A percentile compares a stretch with the other conserved stretches of the same genome.
These are phyloP conservation scores for Ditula angustiorana DNA, from an alignment of 2,888 invertebrate genomes.

Conservation along the genomic window DNA sequence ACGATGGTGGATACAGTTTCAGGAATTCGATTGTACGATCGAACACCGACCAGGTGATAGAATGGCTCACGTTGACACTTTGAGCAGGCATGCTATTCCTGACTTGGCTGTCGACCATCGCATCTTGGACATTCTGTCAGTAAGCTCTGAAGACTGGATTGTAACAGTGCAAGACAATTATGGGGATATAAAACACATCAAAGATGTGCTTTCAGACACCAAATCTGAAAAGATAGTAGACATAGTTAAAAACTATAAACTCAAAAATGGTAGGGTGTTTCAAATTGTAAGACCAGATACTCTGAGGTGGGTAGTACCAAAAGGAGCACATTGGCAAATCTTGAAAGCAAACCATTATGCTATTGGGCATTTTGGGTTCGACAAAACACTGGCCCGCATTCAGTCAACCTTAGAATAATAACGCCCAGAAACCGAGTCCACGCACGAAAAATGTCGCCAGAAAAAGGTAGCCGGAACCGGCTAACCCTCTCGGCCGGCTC, in stretches of 20 bases:
- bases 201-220: slow-evolving; percentile 36
- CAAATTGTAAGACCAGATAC: slow-evolving; percentile 27
- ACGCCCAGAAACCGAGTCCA: no score
- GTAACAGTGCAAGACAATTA: slow-evolving; percentile 38
- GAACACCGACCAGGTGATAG: slow-evolving; percentile 45
- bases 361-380: slow-evolving; percentile 45
- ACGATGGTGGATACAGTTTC: slow-evolving; percentile 53
- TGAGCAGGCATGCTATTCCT: slow-evolving; percentile 44
- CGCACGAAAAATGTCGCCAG: no score
- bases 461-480: no score
- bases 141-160: slow-evolving; percentile 41
- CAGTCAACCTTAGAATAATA: no score
- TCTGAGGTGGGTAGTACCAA: slow-evolving; percentile 47
- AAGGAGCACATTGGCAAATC: slow-evolving; percentile 46
- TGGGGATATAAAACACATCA: slow-evolving; percentile 38
- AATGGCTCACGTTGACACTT: slow-evolving; percentile 55
- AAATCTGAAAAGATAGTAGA: slow-evolving; percentile 9
- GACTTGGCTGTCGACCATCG: neutral
- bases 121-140: slow-evolving; percentile 20
- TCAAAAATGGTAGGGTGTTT: slow-evolving; percentile 42
- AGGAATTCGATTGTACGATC: slow-evolving; percentile 52
- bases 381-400: slow-evolving; percentile 33
- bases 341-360: slow-evolving; percentile 45
- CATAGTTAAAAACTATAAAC: slow-evolving; percentile 35
- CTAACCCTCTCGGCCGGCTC: no score